These are phyloP conservation scores for Drosophila paranaensis DNA, from an alignment of 2,888 invertebrate genomes.

Conservation along the genomic window DNA sequence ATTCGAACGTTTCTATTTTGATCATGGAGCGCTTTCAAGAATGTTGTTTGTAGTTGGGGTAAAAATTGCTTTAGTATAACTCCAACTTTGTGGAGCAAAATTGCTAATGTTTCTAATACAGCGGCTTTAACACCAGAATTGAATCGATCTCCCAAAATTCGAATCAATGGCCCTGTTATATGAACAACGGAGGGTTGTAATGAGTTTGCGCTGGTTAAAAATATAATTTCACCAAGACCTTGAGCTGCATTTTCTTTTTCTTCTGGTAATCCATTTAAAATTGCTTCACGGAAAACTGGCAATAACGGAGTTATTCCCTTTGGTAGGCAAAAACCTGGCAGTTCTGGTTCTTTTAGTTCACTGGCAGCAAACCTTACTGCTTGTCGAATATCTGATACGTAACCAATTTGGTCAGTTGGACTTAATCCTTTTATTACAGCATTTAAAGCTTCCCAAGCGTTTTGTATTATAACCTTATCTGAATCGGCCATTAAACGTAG, in stretches of 20 bases:
- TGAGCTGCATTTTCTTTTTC: slow-evolving; percentile 98
- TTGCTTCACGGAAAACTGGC: slow-evolving; percentile 97
- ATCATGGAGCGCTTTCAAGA: slow-evolving; percentile 97
- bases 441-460: slow-evolving; percentile 96
- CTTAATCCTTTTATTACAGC: slow-evolving; percentile 95
- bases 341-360: slow-evolving; percentile 91
- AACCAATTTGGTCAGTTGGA: slow-evolving; percentile 92
- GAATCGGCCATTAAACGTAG: slow-evolving; percentile 93
- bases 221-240: slow-evolving; percentile 90
- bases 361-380: slow-evolving; percentile 96
- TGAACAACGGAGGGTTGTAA: slow-evolving; percentile 98
- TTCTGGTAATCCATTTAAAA: slow-evolving; percentile 97
- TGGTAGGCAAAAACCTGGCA: slow-evolving; percentile 97
- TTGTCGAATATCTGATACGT: slow-evolving; percentile 95
- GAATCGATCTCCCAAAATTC: slow-evolving; percentile 98
- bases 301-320: slow-evolving; percentile 97
- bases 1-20: slow-evolving; percentile 94
- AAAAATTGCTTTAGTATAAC: slow-evolving; percentile 98
- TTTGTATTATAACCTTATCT: slow-evolving; percentile 92
- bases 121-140: slow-evolving; percentile 97
- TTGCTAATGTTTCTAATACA: slow-evolving; percentile 96
- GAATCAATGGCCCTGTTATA: slow-evolving; percentile 98
- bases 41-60: slow-evolving; percentile 99
- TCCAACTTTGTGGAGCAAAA: slow-evolving; percentile 97
- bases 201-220: slow-evolving; percentile 91